Evolutionary conservation across 2,797 vertebrate species (phyloP).

Genomic region (Amniataba percoides): DNA sequence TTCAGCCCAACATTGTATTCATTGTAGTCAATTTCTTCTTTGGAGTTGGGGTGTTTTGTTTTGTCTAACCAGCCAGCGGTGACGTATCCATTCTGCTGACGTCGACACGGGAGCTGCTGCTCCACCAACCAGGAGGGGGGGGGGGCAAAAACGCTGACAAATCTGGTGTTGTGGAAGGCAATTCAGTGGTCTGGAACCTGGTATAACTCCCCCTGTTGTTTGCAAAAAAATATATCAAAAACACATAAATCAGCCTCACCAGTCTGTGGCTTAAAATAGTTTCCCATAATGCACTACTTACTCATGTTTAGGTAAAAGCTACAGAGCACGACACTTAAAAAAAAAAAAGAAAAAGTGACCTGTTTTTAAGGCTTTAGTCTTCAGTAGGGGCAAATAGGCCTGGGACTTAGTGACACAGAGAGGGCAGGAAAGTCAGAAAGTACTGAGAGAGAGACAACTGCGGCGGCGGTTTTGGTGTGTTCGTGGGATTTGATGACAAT

Average conservation of each 20-base stretch:
- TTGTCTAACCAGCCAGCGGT: neutral
- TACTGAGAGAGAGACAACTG: conserved; percentile 10
- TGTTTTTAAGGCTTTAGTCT: conserved; percentile 14
- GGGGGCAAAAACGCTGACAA: neutral
- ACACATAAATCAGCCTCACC: neutral
- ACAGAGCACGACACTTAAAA: neutral
- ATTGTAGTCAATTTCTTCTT: neutral
- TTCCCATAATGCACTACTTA: neutral
- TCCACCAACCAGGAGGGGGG: neutral
- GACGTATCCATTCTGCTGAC: neutral
- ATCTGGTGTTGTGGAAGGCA: neutral
- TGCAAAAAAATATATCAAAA: neutral
- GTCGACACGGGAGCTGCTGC: neutral
- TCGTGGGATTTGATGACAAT: conserved; percentile 28
- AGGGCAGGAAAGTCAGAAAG: neutral
- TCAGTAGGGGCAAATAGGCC: neutral
- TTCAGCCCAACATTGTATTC: neutral
- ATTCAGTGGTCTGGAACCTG: neutral
- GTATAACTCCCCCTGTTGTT: neutral
- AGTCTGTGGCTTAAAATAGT: neutral
- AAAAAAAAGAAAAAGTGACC: neutral
- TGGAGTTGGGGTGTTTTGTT: neutral
- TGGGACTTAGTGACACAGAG: conserved; percentile 1
- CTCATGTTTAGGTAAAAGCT: neutral
- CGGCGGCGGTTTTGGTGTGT: conserved; percentile 8